Evolutionary conservation across 2,113 vertebrate genomes (phyloP).

Genomic region (Tor tambroides): DNA sequence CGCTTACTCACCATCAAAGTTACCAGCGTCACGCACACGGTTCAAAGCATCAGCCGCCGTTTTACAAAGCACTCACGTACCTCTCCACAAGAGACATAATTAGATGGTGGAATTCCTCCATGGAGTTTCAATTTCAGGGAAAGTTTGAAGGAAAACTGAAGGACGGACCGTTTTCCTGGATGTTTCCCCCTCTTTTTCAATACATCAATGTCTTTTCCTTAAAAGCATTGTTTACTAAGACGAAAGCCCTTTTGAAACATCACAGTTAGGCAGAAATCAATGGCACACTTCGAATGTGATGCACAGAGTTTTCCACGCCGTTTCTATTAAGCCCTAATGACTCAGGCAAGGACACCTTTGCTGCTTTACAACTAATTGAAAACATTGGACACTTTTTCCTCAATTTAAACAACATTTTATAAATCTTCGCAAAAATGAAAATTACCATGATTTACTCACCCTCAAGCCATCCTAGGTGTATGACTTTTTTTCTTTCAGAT

Average conservation of each 20-base stretch:
- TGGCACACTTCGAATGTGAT: neutral
- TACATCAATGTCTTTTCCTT: neutral
- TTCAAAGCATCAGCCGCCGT: slow-evolving; percentile 6
- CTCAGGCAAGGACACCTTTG: slow-evolving; percentile 12
- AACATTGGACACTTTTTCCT: neutral
- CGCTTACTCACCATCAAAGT: slow-evolving; percentile 19
- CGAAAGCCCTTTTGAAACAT: neutral
- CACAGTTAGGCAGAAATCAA: neutral
- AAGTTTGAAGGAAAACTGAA: slow-evolving; percentile 36
- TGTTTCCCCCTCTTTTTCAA: neutral
- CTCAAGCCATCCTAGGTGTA: too few relatives aligned
- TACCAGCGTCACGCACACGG: neutral
- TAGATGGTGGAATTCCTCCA: neutral
- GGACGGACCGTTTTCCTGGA: neutral
- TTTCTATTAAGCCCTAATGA: neutral
- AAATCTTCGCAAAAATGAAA: too few relatives aligned
- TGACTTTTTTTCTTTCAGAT: too few relatives aligned
- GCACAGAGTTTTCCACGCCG: neutral
- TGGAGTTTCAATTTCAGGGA: slow-evolving; percentile 16
- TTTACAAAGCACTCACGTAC: slow-evolving; percentile 3
- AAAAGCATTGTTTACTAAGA: slow-evolving; percentile 31
- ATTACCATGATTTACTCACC: too few relatives aligned
- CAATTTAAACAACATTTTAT: neutral
- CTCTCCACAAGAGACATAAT: slow-evolving; percentile 17
- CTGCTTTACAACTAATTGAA: neutral